Evolutionary conservation across 53 echinoderm and acorn worm genomes (phyloP).

Genomic region (Pentamera pediparva): DNA sequence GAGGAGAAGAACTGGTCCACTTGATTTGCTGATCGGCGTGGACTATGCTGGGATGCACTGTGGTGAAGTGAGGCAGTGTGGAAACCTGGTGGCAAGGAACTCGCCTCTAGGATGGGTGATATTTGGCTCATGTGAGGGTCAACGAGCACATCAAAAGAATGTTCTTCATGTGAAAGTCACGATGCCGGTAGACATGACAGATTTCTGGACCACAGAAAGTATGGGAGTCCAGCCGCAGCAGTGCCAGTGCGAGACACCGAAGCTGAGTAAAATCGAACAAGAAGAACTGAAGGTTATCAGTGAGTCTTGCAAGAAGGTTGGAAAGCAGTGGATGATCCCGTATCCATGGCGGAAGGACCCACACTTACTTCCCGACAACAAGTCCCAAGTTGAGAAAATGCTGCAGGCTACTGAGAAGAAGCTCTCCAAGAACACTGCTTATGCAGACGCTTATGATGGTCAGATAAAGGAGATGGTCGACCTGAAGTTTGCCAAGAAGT

Average conservation of each 20-base stretch:
- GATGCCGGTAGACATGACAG: constrained; percentile 40
- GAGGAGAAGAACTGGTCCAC: not conserved
- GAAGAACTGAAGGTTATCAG: constrained; percentile 32
- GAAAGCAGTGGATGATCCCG: constrained; percentile 51
- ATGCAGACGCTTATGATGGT: constrained; percentile 48
- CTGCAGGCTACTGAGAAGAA: constrained; percentile 48
- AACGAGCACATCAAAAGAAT: not conserved
- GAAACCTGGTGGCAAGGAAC: constrained; percentile 26
- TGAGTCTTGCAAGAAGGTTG: constrained; percentile 38
- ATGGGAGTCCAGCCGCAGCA: constrained; percentile 33
- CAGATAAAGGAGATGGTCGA: constrained; percentile 54
- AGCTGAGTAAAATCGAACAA: constrained; percentile 32
- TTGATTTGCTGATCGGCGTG: constrained; percentile 18
- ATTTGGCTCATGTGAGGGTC: constrained; percentile 28
- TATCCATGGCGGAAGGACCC: constrained; percentile 66
- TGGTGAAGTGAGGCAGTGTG: constrained; percentile 19
- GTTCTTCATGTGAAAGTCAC: constrained; percentile 42
- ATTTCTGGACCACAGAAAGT: constrained; percentile 49
- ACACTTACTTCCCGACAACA: constrained; percentile 49
- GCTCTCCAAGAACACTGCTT: constrained; percentile 39
- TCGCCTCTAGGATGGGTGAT: constrained; percentile 57
- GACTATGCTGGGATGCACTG: constrained; percentile 38
- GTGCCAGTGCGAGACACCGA: constrained; percentile 32
- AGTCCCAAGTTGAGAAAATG: constrained; percentile 36
- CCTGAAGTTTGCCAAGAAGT: constrained; percentile 48